A percentile compares a stretch with the other conserved stretches of the same genome.
phyloP scores from a whole-genome alignment of 2,888 invertebrate genomes.

The Leucophenga montana region DNA sequence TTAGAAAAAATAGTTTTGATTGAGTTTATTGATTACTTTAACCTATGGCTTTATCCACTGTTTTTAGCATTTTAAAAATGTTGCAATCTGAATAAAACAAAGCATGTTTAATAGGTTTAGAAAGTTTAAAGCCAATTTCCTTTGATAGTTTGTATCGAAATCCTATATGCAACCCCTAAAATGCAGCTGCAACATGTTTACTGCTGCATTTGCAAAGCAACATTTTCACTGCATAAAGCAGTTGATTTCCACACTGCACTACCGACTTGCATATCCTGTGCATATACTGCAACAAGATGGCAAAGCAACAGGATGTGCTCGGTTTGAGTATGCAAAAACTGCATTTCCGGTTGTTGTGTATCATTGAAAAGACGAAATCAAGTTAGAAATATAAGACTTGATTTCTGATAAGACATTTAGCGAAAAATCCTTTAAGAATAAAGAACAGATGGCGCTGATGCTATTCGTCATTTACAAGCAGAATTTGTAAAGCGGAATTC shows the following conservation, averaged over 20 bases:
- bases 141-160: too few relatives aligned
- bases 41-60: too few relatives aligned
- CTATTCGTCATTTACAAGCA: too few relatives aligned
- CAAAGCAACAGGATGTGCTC: conserved; percentile 14
- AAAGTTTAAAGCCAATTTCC: too few relatives aligned
- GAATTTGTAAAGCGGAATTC: too few relatives aligned
- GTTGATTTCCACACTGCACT: conserved; percentile 26
- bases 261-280: conserved; percentile 26
- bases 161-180: neutral
- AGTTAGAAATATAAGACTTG: neutral
- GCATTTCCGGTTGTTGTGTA: conserved; percentile 27
- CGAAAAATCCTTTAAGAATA: neutral
- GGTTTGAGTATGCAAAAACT: conserved; percentile 24
- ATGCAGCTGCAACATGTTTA: neutral
- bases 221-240: conserved; percentile 6
- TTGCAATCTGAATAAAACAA: too few relatives aligned
- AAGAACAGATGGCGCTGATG: too few relatives aligned
- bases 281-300: too few relatives aligned
- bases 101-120: too few relatives aligned
- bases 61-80: too few relatives aligned
- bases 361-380: neutral
- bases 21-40: too few relatives aligned
- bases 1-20: too few relatives aligned
- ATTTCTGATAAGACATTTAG: neutral
- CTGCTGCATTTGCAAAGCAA: neutral